Conservation (phyloP, 2,113 vertebrate species). For the Naja naja region DNA sequence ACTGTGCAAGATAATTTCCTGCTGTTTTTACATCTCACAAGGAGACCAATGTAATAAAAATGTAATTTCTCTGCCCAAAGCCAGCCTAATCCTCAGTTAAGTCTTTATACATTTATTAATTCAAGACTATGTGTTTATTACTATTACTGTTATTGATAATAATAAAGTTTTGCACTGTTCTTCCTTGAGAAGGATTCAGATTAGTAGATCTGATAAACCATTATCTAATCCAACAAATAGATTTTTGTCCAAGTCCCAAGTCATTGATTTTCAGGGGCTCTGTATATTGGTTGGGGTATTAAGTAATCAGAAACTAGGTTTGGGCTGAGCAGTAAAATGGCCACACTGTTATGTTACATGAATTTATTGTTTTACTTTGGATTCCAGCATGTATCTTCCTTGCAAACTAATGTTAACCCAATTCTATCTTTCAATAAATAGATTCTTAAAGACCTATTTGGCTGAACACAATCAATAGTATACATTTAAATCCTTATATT, state of each 20-base stretch:
- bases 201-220: neutral
- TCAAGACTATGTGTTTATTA: neutral
- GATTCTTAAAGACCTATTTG: neutral
- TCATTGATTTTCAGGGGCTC: neutral
- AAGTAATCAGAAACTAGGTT: neutral
- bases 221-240: neutral
- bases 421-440: neutral
- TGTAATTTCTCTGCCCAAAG: neutral
- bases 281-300: neutral
- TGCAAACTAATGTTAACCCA: neutral
- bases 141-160: neutral
- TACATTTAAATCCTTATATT: slow-evolving; percentile 21
- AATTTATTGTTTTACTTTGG: neutral
- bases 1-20: neutral
- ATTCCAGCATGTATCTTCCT: neutral
- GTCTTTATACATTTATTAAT: neutral
- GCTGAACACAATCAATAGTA: neutral
- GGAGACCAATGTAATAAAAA: neutral
- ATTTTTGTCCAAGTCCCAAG: neutral
- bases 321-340: neutral
- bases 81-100: neutral
- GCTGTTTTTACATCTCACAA: neutral
- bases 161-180: neutral
- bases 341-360: neutral
- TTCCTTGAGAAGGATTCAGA: neutral